Conservation (phyloP, 1,140 invertebrate species). For the Aleiodes sp. region DNA sequence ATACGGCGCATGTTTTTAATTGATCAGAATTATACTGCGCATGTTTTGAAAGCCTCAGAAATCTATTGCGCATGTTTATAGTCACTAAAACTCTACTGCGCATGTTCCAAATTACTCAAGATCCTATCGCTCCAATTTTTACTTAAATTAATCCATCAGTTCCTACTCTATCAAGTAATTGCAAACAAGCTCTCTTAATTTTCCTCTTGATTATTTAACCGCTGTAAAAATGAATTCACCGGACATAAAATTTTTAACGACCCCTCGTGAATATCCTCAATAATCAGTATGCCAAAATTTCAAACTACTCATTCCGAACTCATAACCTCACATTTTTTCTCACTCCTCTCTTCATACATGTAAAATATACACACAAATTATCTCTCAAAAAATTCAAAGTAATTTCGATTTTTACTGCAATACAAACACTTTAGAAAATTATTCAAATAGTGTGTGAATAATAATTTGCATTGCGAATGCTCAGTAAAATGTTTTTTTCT, state of each 20-base stretch:
- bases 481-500: background rate
- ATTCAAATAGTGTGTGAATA: too few species aligned
- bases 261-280: background rate
- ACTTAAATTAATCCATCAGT: too few species aligned
- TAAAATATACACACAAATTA: background rate
- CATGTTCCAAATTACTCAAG: too few species aligned
- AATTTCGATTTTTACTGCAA: background rate
- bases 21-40: background rate
- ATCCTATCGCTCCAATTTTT: too few species aligned
- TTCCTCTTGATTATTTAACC: too few species aligned
- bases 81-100: background rate
- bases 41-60: background rate
- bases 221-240: background rate
- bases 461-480: background rate
- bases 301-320: background rate
- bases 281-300: background rate
- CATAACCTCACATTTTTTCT: background rate
- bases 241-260: background rate
- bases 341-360: conserved; percentile 2
- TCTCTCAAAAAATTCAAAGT: background rate
- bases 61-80: background rate
- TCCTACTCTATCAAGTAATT: too few species aligned
- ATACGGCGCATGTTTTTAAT: background rate
- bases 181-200: too few species aligned
- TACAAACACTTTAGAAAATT: background rate